Evolutionary conservation across 2,113 vertebrate species (phyloP).

Genomic region (Spilogale gracilis): DNA sequence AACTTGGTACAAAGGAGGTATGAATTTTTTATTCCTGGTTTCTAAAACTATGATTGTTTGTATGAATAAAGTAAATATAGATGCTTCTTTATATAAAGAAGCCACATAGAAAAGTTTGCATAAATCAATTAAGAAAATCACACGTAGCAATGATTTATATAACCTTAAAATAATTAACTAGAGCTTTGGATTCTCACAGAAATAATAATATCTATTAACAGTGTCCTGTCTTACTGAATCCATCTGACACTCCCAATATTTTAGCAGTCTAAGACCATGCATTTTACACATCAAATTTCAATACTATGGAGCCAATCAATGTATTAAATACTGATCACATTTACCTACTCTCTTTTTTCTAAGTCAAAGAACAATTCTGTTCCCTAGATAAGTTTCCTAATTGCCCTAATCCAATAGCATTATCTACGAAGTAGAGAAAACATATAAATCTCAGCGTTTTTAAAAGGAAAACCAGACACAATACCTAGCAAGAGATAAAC

Average conservation of each 20-base stretch:
- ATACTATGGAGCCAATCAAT: not conserved
- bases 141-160: constrained; percentile 8
- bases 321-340: not conserved
- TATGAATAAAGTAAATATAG: constrained; percentile 26
- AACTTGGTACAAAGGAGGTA: not conserved
- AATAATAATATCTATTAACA: not conserved
- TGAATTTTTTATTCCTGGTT: not conserved
- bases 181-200: not conserved
- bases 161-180: constrained; percentile 39
- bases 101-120: not conserved
- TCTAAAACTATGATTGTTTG: not conserved
- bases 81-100: not conserved
- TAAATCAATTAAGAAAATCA: constrained; percentile 58
- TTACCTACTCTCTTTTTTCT: not conserved
- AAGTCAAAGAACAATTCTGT: constrained; percentile 18
- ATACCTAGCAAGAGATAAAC: constrained; percentile 17
- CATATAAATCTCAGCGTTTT: not conserved
- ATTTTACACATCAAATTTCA: not conserved
- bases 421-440: not conserved
- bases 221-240: not conserved
- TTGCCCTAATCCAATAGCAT: not conserved
- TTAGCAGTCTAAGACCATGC: not conserved
- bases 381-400: not conserved
- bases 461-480: not conserved
- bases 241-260: not conserved